Evolutionary conservation across 2,888 invertebrate genomes (phyloP).

Genomic region (Hedya salicella): DNA sequence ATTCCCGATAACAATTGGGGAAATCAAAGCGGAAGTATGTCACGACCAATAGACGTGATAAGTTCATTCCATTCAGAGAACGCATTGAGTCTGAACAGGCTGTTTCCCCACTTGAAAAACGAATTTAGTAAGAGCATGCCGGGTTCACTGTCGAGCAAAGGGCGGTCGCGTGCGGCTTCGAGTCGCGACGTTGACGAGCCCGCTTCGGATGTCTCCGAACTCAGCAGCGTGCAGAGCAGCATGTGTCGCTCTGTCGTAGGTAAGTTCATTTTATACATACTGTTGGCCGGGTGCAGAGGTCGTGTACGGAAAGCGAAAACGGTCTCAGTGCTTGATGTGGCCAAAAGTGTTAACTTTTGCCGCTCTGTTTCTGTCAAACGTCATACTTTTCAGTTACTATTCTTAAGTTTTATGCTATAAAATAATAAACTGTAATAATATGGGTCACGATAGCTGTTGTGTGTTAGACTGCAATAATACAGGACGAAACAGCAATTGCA

Average conservation of each 20-base stretch:
- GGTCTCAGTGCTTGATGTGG: too few species aligned
- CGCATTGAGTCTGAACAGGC: conserved; percentile 83
- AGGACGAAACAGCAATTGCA: too few species aligned
- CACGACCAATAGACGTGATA: conserved; percentile 86
- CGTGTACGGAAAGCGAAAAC: too few species aligned
- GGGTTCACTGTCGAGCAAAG: conserved; percentile 67
- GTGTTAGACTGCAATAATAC: too few species aligned
- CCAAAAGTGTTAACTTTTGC: too few species aligned
- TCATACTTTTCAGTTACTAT: too few species aligned
- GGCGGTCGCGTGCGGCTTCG: conserved; percentile 59
- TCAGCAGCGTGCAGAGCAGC: conserved; percentile 85
- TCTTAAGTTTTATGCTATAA: too few species aligned
- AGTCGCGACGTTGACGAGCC: conserved; percentile 77
- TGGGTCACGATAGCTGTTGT: too few species aligned
- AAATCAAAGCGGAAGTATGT: conserved; percentile 82
- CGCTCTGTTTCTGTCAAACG: too few species aligned
- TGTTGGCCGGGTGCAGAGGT: too few species aligned
- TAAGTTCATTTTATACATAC: conserved; percentile 57
- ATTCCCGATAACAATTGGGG: conserved; percentile 89
- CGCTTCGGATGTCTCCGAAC: conserved; percentile 80
- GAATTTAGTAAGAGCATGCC: conserved; percentile 79
- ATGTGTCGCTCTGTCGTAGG: conserved; percentile 84
- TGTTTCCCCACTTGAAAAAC: conserved; percentile 86
- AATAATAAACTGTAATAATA: too few species aligned
- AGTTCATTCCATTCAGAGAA: conserved; percentile 85